Percentiles rank a stretch among this genome's conserved stretches.
These are phyloP conservation scores for Anoura caudifer DNA, from an alignment of 2,113 vertebrate species.

Conservation along the genomic window DNA sequence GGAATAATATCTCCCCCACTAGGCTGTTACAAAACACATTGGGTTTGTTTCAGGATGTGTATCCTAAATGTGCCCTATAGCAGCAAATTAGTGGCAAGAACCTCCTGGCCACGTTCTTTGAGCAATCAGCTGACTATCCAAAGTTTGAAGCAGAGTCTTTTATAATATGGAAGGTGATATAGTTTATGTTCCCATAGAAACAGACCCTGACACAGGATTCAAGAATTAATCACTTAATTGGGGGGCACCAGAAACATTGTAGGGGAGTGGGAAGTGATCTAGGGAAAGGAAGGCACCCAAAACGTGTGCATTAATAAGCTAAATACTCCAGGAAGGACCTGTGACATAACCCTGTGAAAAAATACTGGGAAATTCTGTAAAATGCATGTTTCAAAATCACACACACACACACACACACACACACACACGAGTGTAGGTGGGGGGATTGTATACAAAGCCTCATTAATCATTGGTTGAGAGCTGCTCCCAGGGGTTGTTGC, in stretches of 20 bases:
- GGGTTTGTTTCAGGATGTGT: neutral
- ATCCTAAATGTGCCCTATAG: neutral
- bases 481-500: neutral
- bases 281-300: neutral
- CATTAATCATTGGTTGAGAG: neutral
- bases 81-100: neutral
- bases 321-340: neutral
- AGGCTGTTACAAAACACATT: neutral
- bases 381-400: neutral
- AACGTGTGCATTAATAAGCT: neutral
- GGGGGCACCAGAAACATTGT: neutral
- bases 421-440: neutral
- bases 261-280: neutral
- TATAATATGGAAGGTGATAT: neutral
- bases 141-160: neutral
- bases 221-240: neutral
- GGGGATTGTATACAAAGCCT: neutral
- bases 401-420: neutral
- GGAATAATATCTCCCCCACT: neutral
- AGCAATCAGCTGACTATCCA: neutral
- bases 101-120: neutral
- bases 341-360: neutral
- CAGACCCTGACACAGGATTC: neutral
- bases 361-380: neutral
- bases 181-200: neutral